A percentile compares a stretch with the other conserved stretches of the same genome.
phyloP scores from a whole-genome alignment of 2,888 invertebrate genomes.

The Elysia crispata region DNA sequence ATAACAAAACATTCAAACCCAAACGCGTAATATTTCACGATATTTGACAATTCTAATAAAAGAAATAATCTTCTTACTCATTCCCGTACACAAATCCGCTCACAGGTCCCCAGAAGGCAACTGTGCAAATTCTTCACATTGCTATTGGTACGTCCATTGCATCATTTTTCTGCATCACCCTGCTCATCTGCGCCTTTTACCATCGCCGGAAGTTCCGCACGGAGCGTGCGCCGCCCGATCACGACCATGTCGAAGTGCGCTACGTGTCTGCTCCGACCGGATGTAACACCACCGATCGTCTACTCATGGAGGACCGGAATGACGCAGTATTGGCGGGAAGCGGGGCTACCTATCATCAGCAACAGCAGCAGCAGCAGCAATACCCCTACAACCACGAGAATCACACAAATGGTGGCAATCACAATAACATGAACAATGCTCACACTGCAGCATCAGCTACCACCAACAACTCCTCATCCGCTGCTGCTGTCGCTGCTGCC shows the following conservation, averaged over 20 bases:
- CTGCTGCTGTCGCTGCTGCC: not conserved
- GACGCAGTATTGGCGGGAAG: slow-evolving; percentile 23
- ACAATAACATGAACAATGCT: no score
- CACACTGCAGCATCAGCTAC: no score
- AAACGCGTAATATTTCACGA: no score
- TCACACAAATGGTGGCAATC: no score
- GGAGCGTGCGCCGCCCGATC: slow-evolving; percentile 62
- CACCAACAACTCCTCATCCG: no score
- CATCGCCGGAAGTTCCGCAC: slow-evolving; percentile 67
- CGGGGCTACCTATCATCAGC: not conserved
- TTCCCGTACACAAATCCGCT: no score
- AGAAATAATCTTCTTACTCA: no score
- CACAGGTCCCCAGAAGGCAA: slow-evolving; percentile 58
- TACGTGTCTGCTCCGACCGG: slow-evolving; percentile 72
- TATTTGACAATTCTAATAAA: no score
- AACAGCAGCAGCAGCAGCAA: no score
- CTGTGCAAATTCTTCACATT: slow-evolving; percentile 69
- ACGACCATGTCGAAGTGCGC: slow-evolving; percentile 71
- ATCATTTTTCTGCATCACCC: slow-evolving; percentile 71
- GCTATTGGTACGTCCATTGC: slow-evolving; percentile 73
- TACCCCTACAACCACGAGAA: no score
- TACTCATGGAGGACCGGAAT: slow-evolving; percentile 60
- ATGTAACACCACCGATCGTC: slow-evolving; percentile 72
- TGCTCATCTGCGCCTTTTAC: slow-evolving; percentile 72
- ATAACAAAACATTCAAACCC: no score